Evolutionary conservation across 1,140 invertebrate genomes (phyloP), one percentile per base, ranked within the genome.

Genomic region (Formica selysi): DNA sequence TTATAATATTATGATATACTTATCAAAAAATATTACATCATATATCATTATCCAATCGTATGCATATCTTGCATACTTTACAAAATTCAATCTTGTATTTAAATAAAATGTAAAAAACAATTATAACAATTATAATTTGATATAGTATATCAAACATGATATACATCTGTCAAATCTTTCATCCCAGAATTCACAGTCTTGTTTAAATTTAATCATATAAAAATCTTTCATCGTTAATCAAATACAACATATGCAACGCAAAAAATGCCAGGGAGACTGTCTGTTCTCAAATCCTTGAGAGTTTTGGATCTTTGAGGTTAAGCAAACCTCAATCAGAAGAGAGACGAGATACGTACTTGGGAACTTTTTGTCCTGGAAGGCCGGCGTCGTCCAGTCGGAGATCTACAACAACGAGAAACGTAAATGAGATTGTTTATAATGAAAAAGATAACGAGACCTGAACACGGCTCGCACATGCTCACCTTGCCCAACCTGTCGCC

Each of bases 381-480:
- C 97, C n/a, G 98, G 97, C 74, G 98, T 98, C 68, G 98, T 99
- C 99, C 99, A 99, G 94, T 99, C 99, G 90, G 98, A 99, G 86
- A 99, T 99, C 97, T 98, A 93, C 22, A 87, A 87, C 91, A 91
- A 64, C 26, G 38, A 59, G 11, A 19, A 22, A 59, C 10, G 19
- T 13, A 54, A 57, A 13, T 88, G 0, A 81, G 29, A 5, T 6
- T 44, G 67, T 64, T 70, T 57, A 4, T 54, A 61, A 73, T 64
- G 51, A 61, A 13, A 7, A 22, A 16, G 7, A 11, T 13, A 68
- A 57, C 32, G 36, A 13, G 62, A 32, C 11, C 32, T 26, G 41
- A 64, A 2, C 8, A 57, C n/a, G 29, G 2, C n/a, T 79, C 36
- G 1, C 44, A 19, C 19, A 70, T 65, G 41, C 85, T 94, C 93